Conservation (phyloP, 2,888 invertebrate species). For the Lucinisca nassula region DNA sequence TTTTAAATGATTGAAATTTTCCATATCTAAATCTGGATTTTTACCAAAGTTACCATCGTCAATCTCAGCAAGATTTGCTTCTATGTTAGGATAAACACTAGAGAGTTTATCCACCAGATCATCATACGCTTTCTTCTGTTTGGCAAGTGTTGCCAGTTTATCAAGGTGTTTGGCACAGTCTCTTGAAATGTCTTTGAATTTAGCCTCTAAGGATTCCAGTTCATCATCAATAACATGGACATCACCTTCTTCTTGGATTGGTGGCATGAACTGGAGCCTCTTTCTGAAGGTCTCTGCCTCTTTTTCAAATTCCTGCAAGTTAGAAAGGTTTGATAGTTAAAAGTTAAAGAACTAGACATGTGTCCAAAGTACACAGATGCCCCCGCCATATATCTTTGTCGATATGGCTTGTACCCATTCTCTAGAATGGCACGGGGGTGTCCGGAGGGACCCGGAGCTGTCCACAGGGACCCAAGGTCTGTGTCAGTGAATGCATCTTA, state of each 20-base stretch:
- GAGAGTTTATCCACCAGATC: slow-evolving; percentile 80
- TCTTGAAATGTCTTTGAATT: slow-evolving; percentile 82
- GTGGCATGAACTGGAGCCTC: slow-evolving; percentile 81
- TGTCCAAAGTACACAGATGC: too few species aligned
- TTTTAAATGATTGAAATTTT: slow-evolving; percentile 78
- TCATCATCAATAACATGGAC: slow-evolving; percentile 82
- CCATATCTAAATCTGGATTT: slow-evolving; percentile 75
- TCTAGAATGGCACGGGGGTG: too few species aligned
- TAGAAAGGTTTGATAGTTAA: too few species aligned
- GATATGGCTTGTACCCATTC: too few species aligned
- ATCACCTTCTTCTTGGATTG: slow-evolving; percentile 81
- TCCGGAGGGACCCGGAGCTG: too few species aligned
- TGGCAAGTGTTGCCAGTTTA: slow-evolving; percentile 77
- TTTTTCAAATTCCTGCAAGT: slow-evolving; percentile 82
- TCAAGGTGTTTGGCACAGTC: slow-evolving; percentile 82
- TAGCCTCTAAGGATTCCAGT: slow-evolving; percentile 81
- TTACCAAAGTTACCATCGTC: slow-evolving; percentile 75
- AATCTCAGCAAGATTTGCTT: slow-evolving; percentile 77
- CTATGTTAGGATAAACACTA: slow-evolving; percentile 79
- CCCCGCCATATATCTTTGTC: too few species aligned
- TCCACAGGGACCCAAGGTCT: too few species aligned
- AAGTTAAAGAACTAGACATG: too few species aligned
- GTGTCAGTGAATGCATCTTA: too few species aligned
- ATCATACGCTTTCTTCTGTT: slow-evolving; percentile 81
- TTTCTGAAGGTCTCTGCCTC: slow-evolving; percentile 82